A percentile compares a stretch with the other conserved stretches of the same genome.
phyloP scores from a whole-genome alignment of 2,888 invertebrate genomes.

The Conchocele bisecta region DNA sequence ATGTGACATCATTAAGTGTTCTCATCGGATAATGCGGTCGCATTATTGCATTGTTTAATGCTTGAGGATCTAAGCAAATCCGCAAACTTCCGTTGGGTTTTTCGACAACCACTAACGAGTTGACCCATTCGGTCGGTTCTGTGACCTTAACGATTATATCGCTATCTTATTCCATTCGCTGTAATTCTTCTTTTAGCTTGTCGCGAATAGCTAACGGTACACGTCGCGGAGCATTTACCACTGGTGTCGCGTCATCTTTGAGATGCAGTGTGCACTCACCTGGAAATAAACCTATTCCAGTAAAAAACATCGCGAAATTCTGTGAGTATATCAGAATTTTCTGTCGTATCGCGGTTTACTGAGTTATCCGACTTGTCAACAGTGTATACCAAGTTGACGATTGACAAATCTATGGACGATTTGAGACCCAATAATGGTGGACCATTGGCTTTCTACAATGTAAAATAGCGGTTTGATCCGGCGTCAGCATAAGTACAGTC shows the following conservation, averaged over 20 bases:
- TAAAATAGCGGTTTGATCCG: too few relatives aligned
- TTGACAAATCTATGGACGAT: too few relatives aligned
- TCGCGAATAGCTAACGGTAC: constrained; percentile 30
- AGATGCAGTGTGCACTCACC: constrained; percentile 6
- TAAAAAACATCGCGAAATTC: not conserved
- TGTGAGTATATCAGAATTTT: too few relatives aligned
- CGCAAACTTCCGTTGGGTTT: constrained; percentile 37
- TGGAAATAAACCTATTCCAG: constrained; percentile 13
- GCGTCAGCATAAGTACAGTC: too few relatives aligned
- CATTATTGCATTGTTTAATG: constrained; percentile 39
- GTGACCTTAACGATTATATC: too few relatives aligned
- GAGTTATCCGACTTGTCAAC: too few relatives aligned
- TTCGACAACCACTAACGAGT: constrained; percentile 25
- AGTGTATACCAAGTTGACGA: too few relatives aligned
- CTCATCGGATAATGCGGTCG: constrained; percentile 19
- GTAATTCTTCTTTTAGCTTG: constrained; percentile 12
- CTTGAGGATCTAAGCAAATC: constrained; percentile 46
- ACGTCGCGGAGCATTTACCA: constrained; percentile 16
- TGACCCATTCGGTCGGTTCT: constrained; percentile 40
- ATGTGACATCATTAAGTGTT: constrained; percentile 37
- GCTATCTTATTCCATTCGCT: too few relatives aligned
- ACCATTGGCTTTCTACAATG: too few relatives aligned
- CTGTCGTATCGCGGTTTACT: too few relatives aligned
- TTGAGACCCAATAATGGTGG: too few relatives aligned
- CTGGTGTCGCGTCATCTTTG: constrained; percentile 17